These are phyloP conservation scores for Megamerina dolium DNA, from an alignment of 2,888 invertebrate species.

Conservation along the genomic window DNA sequence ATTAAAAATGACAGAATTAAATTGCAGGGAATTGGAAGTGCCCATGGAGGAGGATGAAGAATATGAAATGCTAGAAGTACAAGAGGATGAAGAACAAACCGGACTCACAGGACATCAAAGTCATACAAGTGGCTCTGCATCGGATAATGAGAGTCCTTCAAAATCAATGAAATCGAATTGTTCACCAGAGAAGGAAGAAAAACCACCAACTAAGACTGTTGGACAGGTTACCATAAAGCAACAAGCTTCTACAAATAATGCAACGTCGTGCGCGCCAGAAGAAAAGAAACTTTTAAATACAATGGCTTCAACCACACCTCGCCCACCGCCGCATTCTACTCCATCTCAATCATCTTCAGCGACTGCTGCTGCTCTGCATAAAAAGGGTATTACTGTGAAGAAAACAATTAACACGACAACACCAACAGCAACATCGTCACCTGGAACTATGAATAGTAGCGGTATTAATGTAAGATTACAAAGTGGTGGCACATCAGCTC, in stretches of 20 bases:
- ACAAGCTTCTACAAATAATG: slow-evolving; percentile 21
- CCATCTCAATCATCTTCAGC: slow-evolving; percentile 2
- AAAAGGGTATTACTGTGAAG: slow-evolving; percentile 42
- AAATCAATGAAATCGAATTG: slow-evolving; percentile 30
- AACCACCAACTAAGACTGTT: slow-evolving; percentile 16
- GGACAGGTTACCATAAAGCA: slow-evolving; percentile 32
- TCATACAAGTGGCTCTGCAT: slow-evolving; percentile 30
- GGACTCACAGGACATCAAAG: slow-evolving; percentile 12
- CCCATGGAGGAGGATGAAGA: slow-evolving; percentile 41
- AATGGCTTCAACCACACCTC: slow-evolving; percentile 16
- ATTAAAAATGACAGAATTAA: no score
- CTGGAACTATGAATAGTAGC: slow-evolving; percentile 1
- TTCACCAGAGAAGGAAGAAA: slow-evolving; percentile 40
- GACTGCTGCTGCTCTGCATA: slow-evolving; percentile 32
- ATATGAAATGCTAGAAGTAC: slow-evolving; percentile 46
- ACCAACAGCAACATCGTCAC: slow-evolving; percentile 9
- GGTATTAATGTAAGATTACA: no score
- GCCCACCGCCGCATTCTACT: slow-evolving; percentile 9
- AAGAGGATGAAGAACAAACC: slow-evolving; percentile 41
- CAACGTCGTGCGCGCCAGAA: slow-evolving; percentile 2
- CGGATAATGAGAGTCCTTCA: slow-evolving; percentile 39
- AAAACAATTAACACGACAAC: slow-evolving; percentile 24
- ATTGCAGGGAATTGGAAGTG: slow-evolving; percentile 26
- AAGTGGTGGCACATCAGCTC: no score
- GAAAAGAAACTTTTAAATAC: slow-evolving; percentile 16